Conservation (phyloP, 2,888 invertebrate species). For the Augiades crinisus region DNA sequence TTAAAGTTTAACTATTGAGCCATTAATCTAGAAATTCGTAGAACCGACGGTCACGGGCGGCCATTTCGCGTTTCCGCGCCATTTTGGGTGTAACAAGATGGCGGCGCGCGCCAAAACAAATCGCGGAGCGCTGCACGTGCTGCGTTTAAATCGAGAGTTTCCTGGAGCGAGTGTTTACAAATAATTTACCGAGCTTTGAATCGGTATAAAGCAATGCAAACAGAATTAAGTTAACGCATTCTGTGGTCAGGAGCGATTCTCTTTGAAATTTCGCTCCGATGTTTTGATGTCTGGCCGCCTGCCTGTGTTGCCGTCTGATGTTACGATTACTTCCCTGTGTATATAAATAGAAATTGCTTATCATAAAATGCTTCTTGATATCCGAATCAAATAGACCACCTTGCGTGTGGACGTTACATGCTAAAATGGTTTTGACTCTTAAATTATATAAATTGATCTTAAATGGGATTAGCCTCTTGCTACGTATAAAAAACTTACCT, state of each 20-base stretch:
- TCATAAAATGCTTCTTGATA: conserved; percentile 14
- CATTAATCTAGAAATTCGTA: conserved; percentile 64
- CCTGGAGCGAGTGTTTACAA: conserved; percentile 53
- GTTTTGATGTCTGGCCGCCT: conserved; percentile 29
- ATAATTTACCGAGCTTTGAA: conserved; percentile 49
- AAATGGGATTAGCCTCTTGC: too few relatives aligned
- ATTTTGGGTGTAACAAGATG: conserved; percentile 41
- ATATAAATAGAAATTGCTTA: conserved; percentile 13
- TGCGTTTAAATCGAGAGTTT: conserved; percentile 45
- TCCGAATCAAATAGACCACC: conserved; percentile 7
- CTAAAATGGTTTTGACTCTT: background rate
- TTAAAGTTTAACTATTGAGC: conserved; percentile 70
- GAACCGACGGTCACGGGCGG: conserved; percentile 43
- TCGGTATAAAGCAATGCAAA: conserved; percentile 43
- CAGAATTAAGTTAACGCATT: conserved; percentile 43
- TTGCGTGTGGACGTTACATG: background rate
- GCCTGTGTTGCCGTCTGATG: conserved; percentile 3
- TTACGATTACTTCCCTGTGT: conserved; percentile 16
- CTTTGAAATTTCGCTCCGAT: conserved; percentile 38
- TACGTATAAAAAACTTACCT: too few relatives aligned
- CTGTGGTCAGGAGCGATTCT: conserved; percentile 34
- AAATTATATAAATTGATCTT: background rate
- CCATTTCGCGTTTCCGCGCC: conserved; percentile 47
- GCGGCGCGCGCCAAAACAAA: conserved; percentile 44
- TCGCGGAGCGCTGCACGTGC: conserved; percentile 45